Percentiles rank a stretch among this genome's conserved stretches.
Conservation (phyloP, 1,140 invertebrate genomes). For the Neodiprion fabricii region DNA sequence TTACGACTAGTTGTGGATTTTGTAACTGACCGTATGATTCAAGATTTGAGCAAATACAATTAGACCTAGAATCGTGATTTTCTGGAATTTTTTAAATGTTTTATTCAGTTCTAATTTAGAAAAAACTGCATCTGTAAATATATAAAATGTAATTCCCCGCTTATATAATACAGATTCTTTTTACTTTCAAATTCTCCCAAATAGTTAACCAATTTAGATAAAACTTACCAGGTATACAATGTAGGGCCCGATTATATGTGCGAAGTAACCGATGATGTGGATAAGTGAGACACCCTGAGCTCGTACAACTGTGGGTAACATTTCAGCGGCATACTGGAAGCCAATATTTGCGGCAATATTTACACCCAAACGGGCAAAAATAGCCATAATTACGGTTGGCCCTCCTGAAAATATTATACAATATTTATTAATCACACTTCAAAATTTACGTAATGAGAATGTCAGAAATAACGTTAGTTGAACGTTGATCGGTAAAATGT, state of each 20-base stretch:
- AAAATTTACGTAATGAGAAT: too few relatives aligned
- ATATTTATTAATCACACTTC: conserved; percentile 23
- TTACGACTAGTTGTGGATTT: too few relatives aligned
- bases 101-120: neutral
- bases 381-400: conserved; percentile 74
- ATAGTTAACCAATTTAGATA: too few relatives aligned
- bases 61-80: too few relatives aligned
- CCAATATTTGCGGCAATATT: conserved; percentile 91
- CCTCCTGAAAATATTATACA: conserved; percentile 60
- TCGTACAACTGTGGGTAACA: conserved; percentile 85
- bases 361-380: conserved; percentile 81
- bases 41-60: too few relatives aligned
- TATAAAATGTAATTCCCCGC: too few relatives aligned
- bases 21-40: too few relatives aligned
- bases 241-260: conserved; percentile 81
- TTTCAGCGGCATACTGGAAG: conserved; percentile 86
- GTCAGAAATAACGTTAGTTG: too few relatives aligned
- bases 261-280: conserved; percentile 84
- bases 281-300: conserved; percentile 85
- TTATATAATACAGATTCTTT: too few relatives aligned
- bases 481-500: neutral
- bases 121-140: neutral
- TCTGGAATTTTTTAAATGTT: too few relatives aligned
- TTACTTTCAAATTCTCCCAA: too few relatives aligned
- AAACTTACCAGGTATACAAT: conserved; percentile 75